Percentiles rank a stretch among this genome's conserved stretches.
Evolutionary conservation across 2,888 invertebrate species (phyloP).

Genomic region (Theretra japonica): DNA sequence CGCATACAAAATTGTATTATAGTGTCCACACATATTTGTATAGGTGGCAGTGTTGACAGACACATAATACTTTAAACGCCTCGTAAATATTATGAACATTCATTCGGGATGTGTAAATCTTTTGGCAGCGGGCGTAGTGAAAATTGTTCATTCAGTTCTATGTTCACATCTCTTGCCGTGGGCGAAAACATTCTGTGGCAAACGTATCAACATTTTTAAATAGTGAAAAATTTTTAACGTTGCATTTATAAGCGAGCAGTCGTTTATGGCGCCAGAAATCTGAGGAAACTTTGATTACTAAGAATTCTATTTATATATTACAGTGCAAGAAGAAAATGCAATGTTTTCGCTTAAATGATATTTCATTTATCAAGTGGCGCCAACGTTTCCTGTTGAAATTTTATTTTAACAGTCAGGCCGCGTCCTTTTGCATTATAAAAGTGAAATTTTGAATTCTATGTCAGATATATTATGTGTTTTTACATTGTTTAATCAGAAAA

Average conservation of each 20-base stretch:
- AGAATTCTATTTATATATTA: not conserved
- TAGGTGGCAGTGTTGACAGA: not conserved
- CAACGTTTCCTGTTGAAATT: not conserved
- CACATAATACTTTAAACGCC: not conserved
- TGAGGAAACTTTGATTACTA: not conserved
- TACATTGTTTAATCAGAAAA: too few relatives aligned
- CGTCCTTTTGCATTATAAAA: too few relatives aligned
- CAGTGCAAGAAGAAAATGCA: not conserved
- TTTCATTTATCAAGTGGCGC: not conserved
- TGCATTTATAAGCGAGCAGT: conserved; percentile 7
- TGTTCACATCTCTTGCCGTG: conserved; percentile 19
- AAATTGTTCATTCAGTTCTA: conserved; percentile 27
- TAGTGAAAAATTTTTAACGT: not conserved
- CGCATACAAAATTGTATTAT: not conserved
- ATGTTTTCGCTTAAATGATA: not conserved
- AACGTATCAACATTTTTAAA: not conserved
- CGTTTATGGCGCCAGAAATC: conserved; percentile 18
- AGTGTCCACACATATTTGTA: too few relatives aligned
- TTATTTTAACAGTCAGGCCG: too few relatives aligned
- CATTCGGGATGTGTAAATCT: conserved; percentile 2
- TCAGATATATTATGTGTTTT: too few relatives aligned
- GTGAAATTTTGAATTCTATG: too few relatives aligned
- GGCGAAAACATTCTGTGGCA: conserved; percentile 11
- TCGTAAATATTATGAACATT: conserved; percentile 4
- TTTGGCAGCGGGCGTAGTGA: conserved; percentile 27